Conservation (phyloP, 2,797 vertebrate species). For the Rhinatrema bivittatum region DNA sequence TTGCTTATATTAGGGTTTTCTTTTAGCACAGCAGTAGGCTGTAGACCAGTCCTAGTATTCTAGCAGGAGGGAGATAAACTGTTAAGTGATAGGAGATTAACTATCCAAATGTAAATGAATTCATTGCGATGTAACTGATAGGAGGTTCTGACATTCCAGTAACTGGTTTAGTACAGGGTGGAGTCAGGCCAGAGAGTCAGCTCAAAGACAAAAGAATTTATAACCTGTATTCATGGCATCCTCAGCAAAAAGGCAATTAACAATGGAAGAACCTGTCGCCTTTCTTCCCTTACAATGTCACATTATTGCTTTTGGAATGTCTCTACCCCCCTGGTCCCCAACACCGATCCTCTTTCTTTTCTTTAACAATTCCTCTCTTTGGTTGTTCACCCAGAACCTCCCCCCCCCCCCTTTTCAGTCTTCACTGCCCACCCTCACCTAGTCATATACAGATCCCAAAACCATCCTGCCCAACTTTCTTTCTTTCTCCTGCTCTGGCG, state of each 20-base stretch:
- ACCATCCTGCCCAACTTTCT: too few species aligned
- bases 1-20: not conserved
- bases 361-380: not conserved
- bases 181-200: slow-evolving; percentile 36
- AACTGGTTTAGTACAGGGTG: slow-evolving; percentile 32
- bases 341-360: slow-evolving; percentile 11
- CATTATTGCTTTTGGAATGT: slow-evolving; percentile 16
- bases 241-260: slow-evolving; percentile 25
- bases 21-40: slow-evolving; percentile 16
- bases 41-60: slow-evolving; percentile 9
- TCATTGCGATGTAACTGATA: slow-evolving; percentile 41
- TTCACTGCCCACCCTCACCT: slow-evolving; percentile 10
- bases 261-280: slow-evolving; percentile 24
- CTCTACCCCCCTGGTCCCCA: slow-evolving; percentile 17
- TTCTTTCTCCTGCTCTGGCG: too few species aligned
- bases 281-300: slow-evolving; percentile 39
- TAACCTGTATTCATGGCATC: slow-evolving; percentile 39
- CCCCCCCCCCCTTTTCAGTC: slow-evolving; percentile 1
- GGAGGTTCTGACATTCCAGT: slow-evolving; percentile 6
- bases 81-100: slow-evolving; percentile 32
- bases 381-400: slow-evolving; percentile 4
- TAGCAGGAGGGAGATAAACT: slow-evolving; percentile 30
- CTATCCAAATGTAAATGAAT: slow-evolving; percentile 40
- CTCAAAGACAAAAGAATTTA: slow-evolving; percentile 43
- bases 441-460: too few species aligned